Evolutionary conservation across 1,140 invertebrate genomes (phyloP), one percentile per base, ranked within the genome.

Genomic region (Ips nitidus): DNA sequence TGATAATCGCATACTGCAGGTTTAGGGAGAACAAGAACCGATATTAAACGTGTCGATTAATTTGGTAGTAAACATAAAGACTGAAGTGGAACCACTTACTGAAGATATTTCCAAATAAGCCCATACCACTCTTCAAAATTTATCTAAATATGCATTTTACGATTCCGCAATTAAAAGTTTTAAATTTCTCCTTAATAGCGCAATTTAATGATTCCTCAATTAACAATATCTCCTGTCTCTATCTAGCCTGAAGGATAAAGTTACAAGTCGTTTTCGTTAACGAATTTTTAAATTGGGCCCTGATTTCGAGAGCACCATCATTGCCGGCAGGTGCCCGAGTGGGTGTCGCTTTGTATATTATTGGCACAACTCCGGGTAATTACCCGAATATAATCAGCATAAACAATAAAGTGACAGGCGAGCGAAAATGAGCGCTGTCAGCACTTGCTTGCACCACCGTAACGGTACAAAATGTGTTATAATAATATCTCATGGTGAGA

Each of bases 331-430:
- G 64, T 66, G 64, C 55, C 43, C 52, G 64, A 66, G 64, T 66
- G 52, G 64, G 64, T 58, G 64, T 66, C 64, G 55, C 40, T 66
- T 66, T 66, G 64, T 66, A 66, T 66, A 66, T 66, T 66, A 66
- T 66, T 66, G 55, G 55, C 53, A 66, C 64, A 66, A 66, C 55
- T 66, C 41, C 53, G 42, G 65, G 60, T 67, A 67, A 67, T 67
- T 67, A 67, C 57, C 43, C 43, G 56, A 67, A 67, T 67, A 67
- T 60, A 67, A 59, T 67, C 56, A 67, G 57, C 56, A 60, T 67
- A 67, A 67, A 67, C 65, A 59, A 60, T 52, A 67, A 47, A 58
- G 37, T 60, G 65, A 59, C 56, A 39, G 55, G 6, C 62, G 38
- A 52, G 22, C 8, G 41, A 65, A 65, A 65, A 65, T 37, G 40